phyloP scores from a whole-genome alignment of 1,140 invertebrate genomes.

The Tetramorium alpestre region DNA sequence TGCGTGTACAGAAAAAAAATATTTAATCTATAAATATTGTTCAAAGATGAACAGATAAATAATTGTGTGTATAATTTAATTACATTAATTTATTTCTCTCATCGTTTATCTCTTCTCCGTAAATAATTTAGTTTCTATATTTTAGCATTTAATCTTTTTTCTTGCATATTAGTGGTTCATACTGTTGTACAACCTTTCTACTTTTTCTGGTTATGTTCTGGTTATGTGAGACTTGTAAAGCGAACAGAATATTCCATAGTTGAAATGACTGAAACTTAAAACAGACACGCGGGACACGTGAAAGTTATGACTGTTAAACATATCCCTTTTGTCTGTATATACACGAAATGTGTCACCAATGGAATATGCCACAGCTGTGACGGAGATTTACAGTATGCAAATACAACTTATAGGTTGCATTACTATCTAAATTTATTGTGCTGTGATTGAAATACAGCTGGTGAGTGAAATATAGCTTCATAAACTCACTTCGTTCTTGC shows the following conservation, averaged over 20 bases:
- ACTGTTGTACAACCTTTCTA: not conserved
- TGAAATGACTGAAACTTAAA: constrained; percentile 40
- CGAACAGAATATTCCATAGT: not conserved
- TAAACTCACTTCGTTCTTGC: not conserved
- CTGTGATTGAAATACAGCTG: not conserved
- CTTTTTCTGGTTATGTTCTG: not conserved
- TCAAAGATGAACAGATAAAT: not conserved
- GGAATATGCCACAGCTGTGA: not conserved
- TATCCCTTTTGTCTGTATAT: not conserved
- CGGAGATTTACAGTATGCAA: not conserved
- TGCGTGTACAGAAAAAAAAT: not conserved
- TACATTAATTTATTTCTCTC: not conserved
- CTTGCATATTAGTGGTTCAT: not conserved
- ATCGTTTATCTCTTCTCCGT: not conserved
- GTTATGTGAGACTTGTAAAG: not conserved
- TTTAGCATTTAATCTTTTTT: not conserved
- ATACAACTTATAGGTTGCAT: constrained; percentile 1
- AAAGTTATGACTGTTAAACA: constrained; percentile 25
- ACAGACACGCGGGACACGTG: not conserved
- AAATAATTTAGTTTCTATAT: not conserved
- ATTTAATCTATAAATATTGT: not conserved
- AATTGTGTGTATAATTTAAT: not conserved
- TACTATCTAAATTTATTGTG: not conserved
- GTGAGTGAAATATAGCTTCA: not conserved
- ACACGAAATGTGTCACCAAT: not conserved